Base-by-base conservation (phyloP, 2,113 vertebrate genomes). In the Zeus faber region DNA sequence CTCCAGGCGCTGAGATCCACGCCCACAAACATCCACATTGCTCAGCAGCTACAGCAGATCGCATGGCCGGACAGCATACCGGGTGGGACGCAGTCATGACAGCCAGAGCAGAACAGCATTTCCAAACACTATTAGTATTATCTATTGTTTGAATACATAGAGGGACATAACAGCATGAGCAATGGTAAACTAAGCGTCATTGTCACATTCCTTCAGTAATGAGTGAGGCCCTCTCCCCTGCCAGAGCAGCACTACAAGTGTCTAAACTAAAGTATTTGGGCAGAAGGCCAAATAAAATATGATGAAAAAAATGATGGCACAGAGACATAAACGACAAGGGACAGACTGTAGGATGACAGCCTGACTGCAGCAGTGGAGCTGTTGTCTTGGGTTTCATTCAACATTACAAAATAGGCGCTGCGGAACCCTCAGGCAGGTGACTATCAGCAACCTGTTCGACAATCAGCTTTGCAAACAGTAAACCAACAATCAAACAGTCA, bases 301-400 rank as follows among this genome's bases (percentile, higher is more conserved):
- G 47, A n/a, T 44, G 35, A 2, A 52, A 18, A 54, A 17, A 17
- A 25, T 21, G 46, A 43, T 60, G 49, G 53, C 61, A 22, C 70
- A 39, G 2, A 37, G 41, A 16, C 44, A 47, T 21, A 52, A 39
- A 14, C 21, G 33, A 45, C 29, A 31, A n/a, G 39, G 49, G 62
- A 58, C 62, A 25, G 29, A 44, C 25, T 46, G 65, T 61, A 37
- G 33, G 33, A 37, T 14, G 31, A 33, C 2, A 3, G 10, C 5
- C 33, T 37, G 33, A 37, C 33, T 37, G 27, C 9, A 9, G 27
- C 4, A 4, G 4, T 33, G 31, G n/a, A n/a, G n/a, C n/a, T n/a
- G n/a, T n/a, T n/a, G n/a, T n/a, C n/a, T n/a, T n/a, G n/a, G n/a
- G n/a, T n/a, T n/a, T n/a, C n/a, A n/a, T n/a, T n/a, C n/a, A n/a